Conservation (phyloP, 1,140 invertebrate species). For the Bombus vancouverensis region DNA sequence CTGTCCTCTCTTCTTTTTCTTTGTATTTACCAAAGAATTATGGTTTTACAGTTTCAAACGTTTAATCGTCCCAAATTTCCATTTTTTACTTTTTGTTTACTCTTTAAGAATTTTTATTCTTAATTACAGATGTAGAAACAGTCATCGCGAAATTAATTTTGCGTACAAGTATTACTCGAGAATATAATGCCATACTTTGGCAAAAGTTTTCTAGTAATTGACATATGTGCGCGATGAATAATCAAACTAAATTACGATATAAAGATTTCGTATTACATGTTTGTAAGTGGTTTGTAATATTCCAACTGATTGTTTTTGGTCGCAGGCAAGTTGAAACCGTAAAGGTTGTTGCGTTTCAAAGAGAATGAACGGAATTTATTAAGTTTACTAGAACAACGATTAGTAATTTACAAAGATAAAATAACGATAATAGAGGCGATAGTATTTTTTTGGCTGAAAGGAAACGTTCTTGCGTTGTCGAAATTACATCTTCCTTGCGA, state of each 20-base stretch:
- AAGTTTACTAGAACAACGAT: background rate
- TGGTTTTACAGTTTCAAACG: background rate
- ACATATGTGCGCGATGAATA: background rate
- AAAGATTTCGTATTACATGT: background rate
- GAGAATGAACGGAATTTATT: background rate
- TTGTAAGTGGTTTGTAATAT: background rate
- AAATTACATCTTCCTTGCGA: background rate
- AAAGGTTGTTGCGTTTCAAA: background rate
- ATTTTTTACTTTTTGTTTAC: background rate
- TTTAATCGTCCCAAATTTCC: no score
- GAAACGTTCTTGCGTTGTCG: background rate
- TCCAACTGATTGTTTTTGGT: background rate
- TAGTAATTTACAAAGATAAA: background rate
- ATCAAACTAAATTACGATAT: background rate
- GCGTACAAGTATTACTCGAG: no score
- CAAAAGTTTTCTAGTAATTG: background rate
- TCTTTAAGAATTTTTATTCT: background rate
- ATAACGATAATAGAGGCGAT: background rate
- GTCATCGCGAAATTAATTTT: background rate
- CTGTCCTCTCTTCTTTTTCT: background rate
- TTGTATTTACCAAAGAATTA: background rate
- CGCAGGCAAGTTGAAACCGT: background rate
- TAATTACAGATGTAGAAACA: background rate
- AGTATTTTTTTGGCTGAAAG: background rate
- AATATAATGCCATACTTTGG: no score